Evolutionary conservation across 2,797 vertebrate species (phyloP).

Genomic region (Rhabdomys pumilio): DNA sequence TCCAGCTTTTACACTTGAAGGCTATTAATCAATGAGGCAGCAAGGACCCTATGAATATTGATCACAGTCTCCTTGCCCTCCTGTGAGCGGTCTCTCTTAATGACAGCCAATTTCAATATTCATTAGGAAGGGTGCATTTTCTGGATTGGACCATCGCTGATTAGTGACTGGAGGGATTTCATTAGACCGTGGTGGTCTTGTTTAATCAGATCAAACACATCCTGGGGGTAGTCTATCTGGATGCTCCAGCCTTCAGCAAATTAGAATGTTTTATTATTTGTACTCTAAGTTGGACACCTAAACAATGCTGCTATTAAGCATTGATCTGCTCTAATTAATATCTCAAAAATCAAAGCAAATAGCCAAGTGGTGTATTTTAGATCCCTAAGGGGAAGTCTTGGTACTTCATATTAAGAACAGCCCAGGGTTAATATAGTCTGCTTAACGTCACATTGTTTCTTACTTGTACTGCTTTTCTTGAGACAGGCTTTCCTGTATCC

Average conservation of each 20-base stretch:
- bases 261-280: slow-evolving; percentile 2
- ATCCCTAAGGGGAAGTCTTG: neutral
- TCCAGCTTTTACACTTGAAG: slow-evolving; percentile 80
- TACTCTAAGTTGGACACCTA: slow-evolving; percentile 20
- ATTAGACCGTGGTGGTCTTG: slow-evolving; percentile 45
- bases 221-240: neutral
- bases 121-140: slow-evolving; percentile 80
- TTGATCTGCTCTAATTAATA: slow-evolving; percentile 33
- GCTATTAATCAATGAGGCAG: slow-evolving; percentile 84
- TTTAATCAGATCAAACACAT: slow-evolving; percentile 56
- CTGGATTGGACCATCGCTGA: slow-evolving; percentile 62
- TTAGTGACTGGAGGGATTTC: slow-evolving; percentile 65
- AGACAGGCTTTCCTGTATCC: neutral
- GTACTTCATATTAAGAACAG: neutral
- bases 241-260: neutral
- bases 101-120: slow-evolving; percentile 84
- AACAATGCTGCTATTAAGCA: neutral
- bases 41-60: slow-evolving; percentile 82
- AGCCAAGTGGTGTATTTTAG: neutral
- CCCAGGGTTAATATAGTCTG: neutral
- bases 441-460: neutral
- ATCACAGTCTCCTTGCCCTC: slow-evolving; percentile 79
- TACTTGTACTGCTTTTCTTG: neutral
- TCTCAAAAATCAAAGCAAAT: slow-evolving; percentile 57
- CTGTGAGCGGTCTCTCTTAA: slow-evolving; percentile 76